phyloP scores from a whole-genome alignment of 1,140 invertebrate species.

The Pseudachorutes palmiensis region DNA sequence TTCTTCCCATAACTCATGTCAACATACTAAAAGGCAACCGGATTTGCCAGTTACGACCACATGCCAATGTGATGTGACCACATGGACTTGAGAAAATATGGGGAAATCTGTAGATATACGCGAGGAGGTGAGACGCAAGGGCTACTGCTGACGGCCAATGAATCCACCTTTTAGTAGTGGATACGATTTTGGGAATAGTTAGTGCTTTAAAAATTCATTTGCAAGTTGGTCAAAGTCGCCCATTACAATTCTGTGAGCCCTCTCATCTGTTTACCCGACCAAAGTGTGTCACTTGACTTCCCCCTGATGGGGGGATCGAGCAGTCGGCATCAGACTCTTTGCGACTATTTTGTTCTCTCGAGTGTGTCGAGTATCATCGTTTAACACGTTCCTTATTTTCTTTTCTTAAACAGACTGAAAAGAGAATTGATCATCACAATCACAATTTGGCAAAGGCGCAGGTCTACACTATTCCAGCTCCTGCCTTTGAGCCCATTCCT shows the following conservation, averaged over 20 bases:
- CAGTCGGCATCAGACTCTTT: no score
- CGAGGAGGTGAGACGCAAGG: not conserved
- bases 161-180: not conserved
- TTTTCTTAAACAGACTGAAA: not conserved
- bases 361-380: not conserved
- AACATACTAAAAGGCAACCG: not conserved
- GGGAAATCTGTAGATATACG: not conserved
- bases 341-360: not conserved
- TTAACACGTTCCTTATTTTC: not conserved
- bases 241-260: not conserved
- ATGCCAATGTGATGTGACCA: not conserved
- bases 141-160: not conserved
- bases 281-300: not conserved
- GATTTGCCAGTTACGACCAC: not conserved
- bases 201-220: no score
- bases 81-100: not conserved
- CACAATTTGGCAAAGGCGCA: not conserved
- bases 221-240: constrained; percentile 9
- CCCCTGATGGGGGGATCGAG: not conserved
- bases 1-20: not conserved
- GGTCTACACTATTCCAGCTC: not conserved
- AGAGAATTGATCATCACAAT: not conserved
- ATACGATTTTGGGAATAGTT: no score
- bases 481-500: no score
- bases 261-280: not conserved